Conservation (phyloP, 1,140 invertebrate species). For the Zaprionus inermis region DNA sequence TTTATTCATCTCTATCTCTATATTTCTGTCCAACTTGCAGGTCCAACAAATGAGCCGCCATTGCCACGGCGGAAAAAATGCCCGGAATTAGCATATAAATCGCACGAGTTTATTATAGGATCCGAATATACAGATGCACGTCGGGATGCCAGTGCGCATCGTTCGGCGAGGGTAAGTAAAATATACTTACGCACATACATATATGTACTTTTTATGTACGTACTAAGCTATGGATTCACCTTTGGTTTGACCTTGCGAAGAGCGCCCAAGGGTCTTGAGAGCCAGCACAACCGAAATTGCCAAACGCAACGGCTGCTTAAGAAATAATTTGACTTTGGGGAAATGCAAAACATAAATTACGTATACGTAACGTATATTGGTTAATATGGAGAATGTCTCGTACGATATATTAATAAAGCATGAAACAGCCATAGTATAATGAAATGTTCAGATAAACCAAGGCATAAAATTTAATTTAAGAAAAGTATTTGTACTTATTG, state of each 20-base stretch:
- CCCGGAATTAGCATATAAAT: slow-evolving; percentile 92
- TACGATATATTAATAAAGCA: background rate
- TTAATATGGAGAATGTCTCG: background rate
- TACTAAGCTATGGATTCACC: slow-evolving; percentile 17
- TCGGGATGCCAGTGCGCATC: slow-evolving; percentile 75
- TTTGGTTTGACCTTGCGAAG: slow-evolving; percentile 36
- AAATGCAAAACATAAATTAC: slow-evolving; percentile 16
- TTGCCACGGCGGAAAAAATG: slow-evolving; percentile 94
- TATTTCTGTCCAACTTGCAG: slow-evolving; percentile 36
- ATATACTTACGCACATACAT: background rate
- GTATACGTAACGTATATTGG: slow-evolving; percentile 5
- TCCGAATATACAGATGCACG: slow-evolving; percentile 84
- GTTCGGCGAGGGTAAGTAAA: slow-evolving; percentile 78
- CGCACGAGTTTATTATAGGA: slow-evolving; percentile 91
- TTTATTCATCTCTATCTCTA: slow-evolving; percentile 33
- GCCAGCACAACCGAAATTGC: background rate
- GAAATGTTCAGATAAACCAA: background rate
- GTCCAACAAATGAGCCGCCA: slow-evolving; percentile 89
- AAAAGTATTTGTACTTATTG: no score
- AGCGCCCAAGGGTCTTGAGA: background rate
- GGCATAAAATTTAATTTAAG: no score
- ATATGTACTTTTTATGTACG: background rate
- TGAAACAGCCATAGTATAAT: background rate
- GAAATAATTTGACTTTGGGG: slow-evolving; percentile 17
- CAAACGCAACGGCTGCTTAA: background rate